These are phyloP conservation scores for Pseudonaja textilis DNA, from an alignment of 2,113 vertebrate genomes.

Conservation along the genomic window DNA sequence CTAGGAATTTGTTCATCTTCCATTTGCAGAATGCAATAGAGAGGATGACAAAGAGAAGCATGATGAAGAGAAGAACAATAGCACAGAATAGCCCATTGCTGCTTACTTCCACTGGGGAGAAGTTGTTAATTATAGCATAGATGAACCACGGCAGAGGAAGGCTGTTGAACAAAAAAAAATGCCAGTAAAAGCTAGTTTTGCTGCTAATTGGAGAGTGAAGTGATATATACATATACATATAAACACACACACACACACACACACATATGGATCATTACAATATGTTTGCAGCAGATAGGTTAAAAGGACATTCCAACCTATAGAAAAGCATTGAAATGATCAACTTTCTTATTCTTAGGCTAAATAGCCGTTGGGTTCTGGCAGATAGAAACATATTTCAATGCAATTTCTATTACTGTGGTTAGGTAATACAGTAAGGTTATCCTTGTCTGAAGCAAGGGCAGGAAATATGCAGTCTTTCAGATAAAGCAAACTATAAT, in stretches of 20 bases:
- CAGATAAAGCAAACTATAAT: background rate
- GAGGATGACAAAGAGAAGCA: constrained; percentile 94
- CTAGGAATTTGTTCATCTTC: constrained; percentile 94
- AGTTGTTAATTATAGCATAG: constrained; percentile 71
- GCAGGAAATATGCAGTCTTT: background rate
- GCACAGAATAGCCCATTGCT: constrained; percentile 96
- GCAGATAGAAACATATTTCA: background rate
- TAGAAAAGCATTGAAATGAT: background rate
- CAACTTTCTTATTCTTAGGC: background rate
- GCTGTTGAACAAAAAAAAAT: constrained; percentile 66
- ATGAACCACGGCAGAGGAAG: constrained; percentile 93
- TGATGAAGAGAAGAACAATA: constrained; percentile 95
- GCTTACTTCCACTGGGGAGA: constrained; percentile 83
- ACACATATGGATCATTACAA: no score
- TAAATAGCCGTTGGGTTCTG: background rate
- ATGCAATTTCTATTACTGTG: background rate
- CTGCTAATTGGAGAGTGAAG: background rate
- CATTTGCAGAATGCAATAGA: constrained; percentile 94
- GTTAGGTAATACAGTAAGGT: background rate
- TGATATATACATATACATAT: no score
- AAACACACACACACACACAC: no score
- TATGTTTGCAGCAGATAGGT: background rate
- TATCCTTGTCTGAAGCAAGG: background rate
- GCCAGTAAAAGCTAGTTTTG: background rate
- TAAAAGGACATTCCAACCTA: background rate